A percentile compares a stretch with the other conserved stretches of the same genome.
These are phyloP conservation scores for Eunapius fragilis DNA, from an alignment of 37 sponge, comb jelly and placozoan species.

Conservation along the genomic window DNA sequence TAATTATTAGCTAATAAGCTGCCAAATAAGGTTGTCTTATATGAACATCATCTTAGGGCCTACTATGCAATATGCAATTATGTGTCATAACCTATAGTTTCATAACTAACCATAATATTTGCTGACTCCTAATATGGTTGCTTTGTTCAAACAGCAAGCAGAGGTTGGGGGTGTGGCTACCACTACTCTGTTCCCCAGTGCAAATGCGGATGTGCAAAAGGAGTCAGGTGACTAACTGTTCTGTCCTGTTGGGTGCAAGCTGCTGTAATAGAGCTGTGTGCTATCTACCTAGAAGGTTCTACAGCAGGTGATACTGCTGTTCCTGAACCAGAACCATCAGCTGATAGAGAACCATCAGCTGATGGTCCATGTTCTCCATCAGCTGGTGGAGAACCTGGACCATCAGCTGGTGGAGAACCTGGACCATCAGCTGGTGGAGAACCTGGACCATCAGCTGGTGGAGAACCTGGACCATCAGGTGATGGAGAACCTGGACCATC, in stretches of 20 bases:
- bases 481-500: too few species aligned
- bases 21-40: too few species aligned
- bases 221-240: background rate
- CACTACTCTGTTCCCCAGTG: slow-evolving; percentile 61
- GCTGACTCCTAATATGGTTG: background rate
- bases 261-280: background rate
- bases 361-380: too few species aligned
- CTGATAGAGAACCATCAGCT: background rate
- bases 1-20: too few species aligned
- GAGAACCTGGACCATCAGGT: too few species aligned
- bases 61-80: too few species aligned
- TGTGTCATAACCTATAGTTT: too few species aligned
- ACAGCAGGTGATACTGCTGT: background rate
- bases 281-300: background rate
- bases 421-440: background rate
- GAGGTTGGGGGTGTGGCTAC: slow-evolving; percentile 11
- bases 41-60: too few species aligned
- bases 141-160: slow-evolving; percentile 31
- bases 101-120: too few species aligned
- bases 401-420: background rate
- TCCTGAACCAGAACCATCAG: too few species aligned
- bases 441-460: too few species aligned
- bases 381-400: background rate
- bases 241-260: background rate
- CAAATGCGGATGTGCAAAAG: background rate